Conservation (phyloP, 2,113 vertebrate species). For the Sebastes fasciatus region DNA sequence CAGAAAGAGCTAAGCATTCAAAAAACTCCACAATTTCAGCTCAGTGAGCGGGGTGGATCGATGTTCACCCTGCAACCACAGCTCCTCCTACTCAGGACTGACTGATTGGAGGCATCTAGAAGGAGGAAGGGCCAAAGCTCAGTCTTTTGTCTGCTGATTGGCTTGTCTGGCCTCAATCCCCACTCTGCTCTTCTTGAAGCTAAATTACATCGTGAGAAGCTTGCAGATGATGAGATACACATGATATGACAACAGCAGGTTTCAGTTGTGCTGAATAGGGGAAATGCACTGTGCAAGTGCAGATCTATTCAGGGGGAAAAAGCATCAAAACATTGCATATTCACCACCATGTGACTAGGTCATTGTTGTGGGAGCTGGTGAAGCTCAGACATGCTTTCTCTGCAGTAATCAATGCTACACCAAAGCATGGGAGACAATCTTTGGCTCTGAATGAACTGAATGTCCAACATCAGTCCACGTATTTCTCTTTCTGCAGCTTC, state of each 20-base stretch:
- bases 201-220: slow-evolving; percentile 32
- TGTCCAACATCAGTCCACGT: not conserved
- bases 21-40: slow-evolving; percentile 70
- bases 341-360: slow-evolving; percentile 21
- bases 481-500: slow-evolving; percentile 13
- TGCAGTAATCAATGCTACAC: not conserved
- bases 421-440: not conserved
- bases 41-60: slow-evolving; percentile 43
- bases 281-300: not conserved
- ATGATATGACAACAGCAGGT: no score
- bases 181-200: not conserved
- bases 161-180: slow-evolving; percentile 25
- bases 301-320: not conserved
- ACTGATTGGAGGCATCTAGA: slow-evolving; percentile 57
- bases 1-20: slow-evolving; percentile 44
- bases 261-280: not conserved
- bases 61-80: slow-evolving; percentile 53
- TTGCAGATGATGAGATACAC: slow-evolving; percentile 28
- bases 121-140: slow-evolving; percentile 40
- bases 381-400: not conserved
- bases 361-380: not conserved
- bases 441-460: not conserved
- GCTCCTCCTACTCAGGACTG: slow-evolving; percentile 43
- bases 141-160: slow-evolving; percentile 54
- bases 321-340: not conserved